A percentile compares a stretch with the other conserved stretches of the same genome.
These are phyloP conservation scores for Acanthis flammea DNA, from an alignment of 2,797 vertebrate species.

Conservation along the genomic window DNA sequence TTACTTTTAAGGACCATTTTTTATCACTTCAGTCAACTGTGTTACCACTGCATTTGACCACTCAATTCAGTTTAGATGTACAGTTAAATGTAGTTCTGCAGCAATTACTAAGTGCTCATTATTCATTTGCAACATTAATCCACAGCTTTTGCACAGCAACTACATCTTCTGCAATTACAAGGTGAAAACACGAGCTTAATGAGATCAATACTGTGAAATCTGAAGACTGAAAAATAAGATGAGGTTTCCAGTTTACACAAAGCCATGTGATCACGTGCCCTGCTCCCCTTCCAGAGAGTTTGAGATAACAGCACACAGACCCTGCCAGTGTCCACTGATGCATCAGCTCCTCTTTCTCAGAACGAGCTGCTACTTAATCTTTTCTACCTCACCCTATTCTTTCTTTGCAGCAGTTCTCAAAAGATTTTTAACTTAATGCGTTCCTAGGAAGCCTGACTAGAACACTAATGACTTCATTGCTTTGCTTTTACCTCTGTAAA, in stretches of 20 bases:
- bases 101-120: not conserved
- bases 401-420: not conserved
- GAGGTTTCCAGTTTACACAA: constrained; percentile 18
- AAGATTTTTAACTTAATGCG: not conserved
- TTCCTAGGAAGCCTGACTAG: constrained; percentile 6
- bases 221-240: constrained; percentile 33
- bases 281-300: not conserved
- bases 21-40: not conserved
- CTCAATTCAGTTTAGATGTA: not conserved
- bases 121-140: not conserved
- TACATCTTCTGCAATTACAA: constrained; percentile 2
- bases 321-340: not conserved
- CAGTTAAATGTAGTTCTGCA: not conserved
- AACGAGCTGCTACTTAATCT: not conserved
- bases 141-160: not conserved
- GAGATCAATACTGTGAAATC: constrained; percentile 36
- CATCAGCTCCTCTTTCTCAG: not conserved
- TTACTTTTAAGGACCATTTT: not conserved
- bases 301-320: not conserved
- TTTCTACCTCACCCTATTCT: not conserved
- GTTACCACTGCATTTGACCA: not conserved
- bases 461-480: constrained; percentile 32
- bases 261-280: not conserved
- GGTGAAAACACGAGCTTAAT: not conserved
- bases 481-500: constrained; percentile 49